These are phyloP conservation scores for Poecilus cupreus DNA, from an alignment of 2,888 invertebrate genomes.

Conservation along the genomic window DNA sequence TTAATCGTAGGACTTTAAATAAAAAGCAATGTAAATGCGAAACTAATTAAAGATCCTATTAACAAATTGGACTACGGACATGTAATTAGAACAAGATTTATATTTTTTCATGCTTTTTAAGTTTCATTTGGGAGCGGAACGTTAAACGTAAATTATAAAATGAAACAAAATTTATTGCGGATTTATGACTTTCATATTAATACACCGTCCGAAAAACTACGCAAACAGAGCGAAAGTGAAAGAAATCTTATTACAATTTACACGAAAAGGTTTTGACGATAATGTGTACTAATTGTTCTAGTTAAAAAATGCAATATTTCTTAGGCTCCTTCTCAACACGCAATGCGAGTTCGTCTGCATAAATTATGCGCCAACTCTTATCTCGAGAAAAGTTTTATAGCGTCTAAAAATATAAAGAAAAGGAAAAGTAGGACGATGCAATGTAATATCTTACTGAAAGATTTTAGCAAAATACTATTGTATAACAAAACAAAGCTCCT, in stretches of 20 bases:
- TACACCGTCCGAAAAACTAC: not conserved
- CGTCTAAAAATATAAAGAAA: conserved; percentile 39
- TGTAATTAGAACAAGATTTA: not conserved
- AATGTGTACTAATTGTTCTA: conserved; percentile 31
- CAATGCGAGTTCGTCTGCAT: conserved; percentile 18
- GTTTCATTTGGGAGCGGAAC: not conserved
- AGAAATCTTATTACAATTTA: not conserved
- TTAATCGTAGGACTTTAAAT: too few species aligned
- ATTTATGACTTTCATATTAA: too few species aligned
- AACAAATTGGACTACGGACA: not conserved
- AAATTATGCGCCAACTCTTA: conserved; percentile 9
- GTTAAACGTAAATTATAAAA: not conserved
- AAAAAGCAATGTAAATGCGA: too few species aligned
- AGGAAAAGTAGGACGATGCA: conserved; percentile 38
- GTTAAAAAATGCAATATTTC: not conserved
- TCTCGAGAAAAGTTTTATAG: conserved; percentile 7
- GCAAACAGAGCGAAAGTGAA: not conserved
- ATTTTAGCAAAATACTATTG: not conserved
- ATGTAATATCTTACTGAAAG: not conserved
- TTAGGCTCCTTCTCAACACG: conserved; percentile 21
- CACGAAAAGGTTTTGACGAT: not conserved
- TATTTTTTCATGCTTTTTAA: not conserved
- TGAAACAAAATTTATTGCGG: not conserved
- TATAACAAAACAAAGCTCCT: not conserved
- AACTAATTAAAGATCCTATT: not conserved